These are phyloP conservation scores for Chaetodon trifascialis DNA, from an alignment of 2,113 vertebrate species.

Conservation along the genomic window DNA sequence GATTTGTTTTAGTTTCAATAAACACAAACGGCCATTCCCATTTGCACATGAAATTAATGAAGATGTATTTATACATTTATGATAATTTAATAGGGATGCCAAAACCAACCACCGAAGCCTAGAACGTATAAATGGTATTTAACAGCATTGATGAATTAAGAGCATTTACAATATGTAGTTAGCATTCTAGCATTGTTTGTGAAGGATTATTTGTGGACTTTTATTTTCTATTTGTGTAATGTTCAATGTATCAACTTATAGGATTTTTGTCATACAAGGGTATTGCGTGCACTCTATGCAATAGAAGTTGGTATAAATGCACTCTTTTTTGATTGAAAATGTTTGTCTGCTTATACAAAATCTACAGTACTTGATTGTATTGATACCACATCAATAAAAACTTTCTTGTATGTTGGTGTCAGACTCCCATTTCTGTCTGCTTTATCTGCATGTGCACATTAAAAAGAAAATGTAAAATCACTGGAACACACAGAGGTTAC, in stretches of 20 bases:
- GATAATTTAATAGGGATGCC: constrained; percentile 83
- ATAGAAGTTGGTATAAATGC: constrained; percentile 91
- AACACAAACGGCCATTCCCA: constrained; percentile 82
- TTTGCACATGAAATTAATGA: constrained; percentile 87
- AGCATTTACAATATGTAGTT: constrained; percentile 82
- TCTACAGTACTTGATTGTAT: constrained; percentile 93
- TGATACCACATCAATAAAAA: constrained; percentile 95
- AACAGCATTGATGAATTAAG: constrained; percentile 79
- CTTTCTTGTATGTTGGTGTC: constrained; percentile 76
- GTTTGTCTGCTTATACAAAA: constrained; percentile 91
- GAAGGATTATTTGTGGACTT: constrained; percentile 82
- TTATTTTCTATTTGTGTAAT: constrained; percentile 81
- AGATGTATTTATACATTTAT: constrained; percentile 86
- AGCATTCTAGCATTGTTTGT: constrained; percentile 82
- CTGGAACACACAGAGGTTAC: not conserved
- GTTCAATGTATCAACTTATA: constrained; percentile 82
- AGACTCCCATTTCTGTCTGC: constrained; percentile 31
- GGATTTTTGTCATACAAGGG: constrained; percentile 84
- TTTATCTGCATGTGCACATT: not conserved
- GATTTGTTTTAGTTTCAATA: constrained; percentile 77
- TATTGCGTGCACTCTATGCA: constrained; percentile 90
- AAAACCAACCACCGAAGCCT: constrained; percentile 80
- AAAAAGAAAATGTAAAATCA: not conserved
- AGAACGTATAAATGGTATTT: constrained; percentile 81
- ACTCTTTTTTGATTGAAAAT: constrained; percentile 90